Base-by-base conservation (phyloP, 2,113 vertebrate genomes). In the Poeciliopsis occidentalis region DNA sequence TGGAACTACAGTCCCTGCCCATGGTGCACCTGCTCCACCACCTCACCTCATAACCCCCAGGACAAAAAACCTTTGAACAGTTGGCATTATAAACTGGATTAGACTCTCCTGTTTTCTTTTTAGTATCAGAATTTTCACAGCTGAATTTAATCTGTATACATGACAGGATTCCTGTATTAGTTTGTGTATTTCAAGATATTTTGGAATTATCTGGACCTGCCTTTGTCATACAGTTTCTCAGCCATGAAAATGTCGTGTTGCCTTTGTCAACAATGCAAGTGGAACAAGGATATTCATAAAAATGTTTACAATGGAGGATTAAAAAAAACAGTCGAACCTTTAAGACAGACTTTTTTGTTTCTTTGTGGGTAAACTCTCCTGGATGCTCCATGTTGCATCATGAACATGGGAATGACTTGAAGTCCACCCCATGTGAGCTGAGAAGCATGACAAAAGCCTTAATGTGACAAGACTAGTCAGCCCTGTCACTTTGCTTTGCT, bases 401-500 rank as follows among this genome's bases (percentile, higher is more conserved):
- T 70, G 29, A 77, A 67, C 64, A 69, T 67, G 47, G 4, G 47
- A 61, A 60, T 71, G 67, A 79, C 66, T 76, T 69, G 22, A 78
- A 63, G 66, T 69, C 73, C 30, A 41, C 73, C 47, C 71, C 29
- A 63, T 19, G 62, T 65, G 13, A 69, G 39, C 61, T 66, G 34
- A 70, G 75, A 70, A 81, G 75, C 69, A 61, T 54, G 37, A 61
- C 51, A 74, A 79, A 10, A 66, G 39, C 64, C 66, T 70, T 3
- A 2, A 22, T 34, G 44, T 47, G 44, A 84, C 88, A 78, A 41
- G 30, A 17, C 80, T 64, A 73, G 75, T 83, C 76, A 80, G 75
- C 70, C 76, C 32, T 32, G 78, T 85, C 80, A 63, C 61, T 63
- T 82, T 62, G 73, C 64, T 81, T 75, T 75, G 76, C 81, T 79